These are phyloP conservation scores for Andrena bicolor DNA, from an alignment of 2,888 invertebrate genomes.

Conservation along the genomic window DNA sequence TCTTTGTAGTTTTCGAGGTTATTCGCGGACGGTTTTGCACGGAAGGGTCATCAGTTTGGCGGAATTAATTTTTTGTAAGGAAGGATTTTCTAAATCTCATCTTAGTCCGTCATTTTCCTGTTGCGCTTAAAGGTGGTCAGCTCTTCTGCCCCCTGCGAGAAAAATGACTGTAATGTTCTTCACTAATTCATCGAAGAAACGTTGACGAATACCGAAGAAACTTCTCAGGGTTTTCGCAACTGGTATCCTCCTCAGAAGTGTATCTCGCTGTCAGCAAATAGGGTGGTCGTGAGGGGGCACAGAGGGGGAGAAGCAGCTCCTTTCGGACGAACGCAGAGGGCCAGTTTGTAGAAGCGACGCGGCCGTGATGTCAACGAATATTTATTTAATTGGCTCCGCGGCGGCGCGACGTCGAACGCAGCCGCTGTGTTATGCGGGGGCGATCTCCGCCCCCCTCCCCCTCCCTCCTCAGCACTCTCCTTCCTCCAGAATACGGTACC, in stretches of 20 bases:
- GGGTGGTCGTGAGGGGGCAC: conserved; percentile 14
- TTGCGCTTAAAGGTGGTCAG: not conserved
- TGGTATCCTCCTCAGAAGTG: conserved; percentile 1
- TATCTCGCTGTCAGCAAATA: not conserved
- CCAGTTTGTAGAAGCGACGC: conserved; percentile 83
- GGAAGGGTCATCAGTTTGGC: too few relatives aligned
- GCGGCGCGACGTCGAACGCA: conserved; percentile 79
- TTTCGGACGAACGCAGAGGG: conserved; percentile 76
- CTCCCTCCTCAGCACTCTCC: conserved; percentile 35
- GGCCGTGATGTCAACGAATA: conserved; percentile 84
- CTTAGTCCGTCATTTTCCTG: not conserved
- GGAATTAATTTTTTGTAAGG: not conserved
- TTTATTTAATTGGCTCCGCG: conserved; percentile 84
- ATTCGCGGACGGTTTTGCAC: not conserved
- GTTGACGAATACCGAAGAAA: conserved; percentile 8
- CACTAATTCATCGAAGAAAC: not conserved
- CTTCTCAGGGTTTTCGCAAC: not conserved
- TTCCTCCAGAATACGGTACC: conserved; percentile 44
- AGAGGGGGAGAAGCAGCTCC: conserved; percentile 70
- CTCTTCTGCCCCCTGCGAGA: not conserved
- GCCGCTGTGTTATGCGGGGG: conserved; percentile 83
- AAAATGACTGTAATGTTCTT: not conserved
- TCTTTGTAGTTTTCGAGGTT: not conserved
- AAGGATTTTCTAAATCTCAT: not conserved
- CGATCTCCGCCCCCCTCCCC: conserved; percentile 69